These are phyloP conservation scores for Sparidentex hasta DNA, from an alignment of 2,797 vertebrate genomes.

Conservation along the genomic window DNA sequence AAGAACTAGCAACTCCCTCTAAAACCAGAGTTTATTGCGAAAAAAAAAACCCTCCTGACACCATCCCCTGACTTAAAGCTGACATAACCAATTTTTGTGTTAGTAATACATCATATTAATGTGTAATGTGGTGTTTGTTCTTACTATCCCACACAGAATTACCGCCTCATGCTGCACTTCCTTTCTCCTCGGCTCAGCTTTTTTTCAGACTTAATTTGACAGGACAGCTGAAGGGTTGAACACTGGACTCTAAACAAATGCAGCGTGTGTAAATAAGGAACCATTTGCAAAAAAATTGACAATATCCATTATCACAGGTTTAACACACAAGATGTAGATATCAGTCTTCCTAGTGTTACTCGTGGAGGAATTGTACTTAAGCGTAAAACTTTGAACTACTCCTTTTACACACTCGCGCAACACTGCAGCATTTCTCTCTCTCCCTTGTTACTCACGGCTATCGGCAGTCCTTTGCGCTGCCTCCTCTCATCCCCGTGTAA, in stretches of 20 bases:
- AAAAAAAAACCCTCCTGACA: not conserved
- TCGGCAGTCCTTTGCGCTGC: constrained; percentile 37
- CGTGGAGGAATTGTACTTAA: not conserved
- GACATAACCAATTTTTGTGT: not conserved
- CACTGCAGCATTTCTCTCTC: not conserved
- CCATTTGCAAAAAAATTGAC: not conserved
- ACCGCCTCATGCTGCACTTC: not conserved
- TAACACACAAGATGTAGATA: not conserved
- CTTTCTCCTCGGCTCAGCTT: not conserved
- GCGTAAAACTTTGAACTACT: constrained; percentile 3
- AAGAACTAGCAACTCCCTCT: not conserved
- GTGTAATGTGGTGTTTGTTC: not conserved
- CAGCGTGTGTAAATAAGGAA: not conserved
- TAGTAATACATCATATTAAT: not conserved
- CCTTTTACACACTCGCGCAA: constrained; percentile 8
- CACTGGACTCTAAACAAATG: not conserved
- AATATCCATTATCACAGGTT: not conserved
- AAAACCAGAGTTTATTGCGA: no score
- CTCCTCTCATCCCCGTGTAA: constrained; percentile 49
- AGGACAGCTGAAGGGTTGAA: no score
- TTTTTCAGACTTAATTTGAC: not conserved
- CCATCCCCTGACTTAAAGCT: not conserved
- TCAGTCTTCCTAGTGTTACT: not conserved
- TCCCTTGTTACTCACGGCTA: not conserved
- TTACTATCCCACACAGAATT: not conserved